These are phyloP conservation scores for Todus mexicanus DNA, from an alignment of 2,797 vertebrate genomes.

Conservation along the genomic window DNA sequence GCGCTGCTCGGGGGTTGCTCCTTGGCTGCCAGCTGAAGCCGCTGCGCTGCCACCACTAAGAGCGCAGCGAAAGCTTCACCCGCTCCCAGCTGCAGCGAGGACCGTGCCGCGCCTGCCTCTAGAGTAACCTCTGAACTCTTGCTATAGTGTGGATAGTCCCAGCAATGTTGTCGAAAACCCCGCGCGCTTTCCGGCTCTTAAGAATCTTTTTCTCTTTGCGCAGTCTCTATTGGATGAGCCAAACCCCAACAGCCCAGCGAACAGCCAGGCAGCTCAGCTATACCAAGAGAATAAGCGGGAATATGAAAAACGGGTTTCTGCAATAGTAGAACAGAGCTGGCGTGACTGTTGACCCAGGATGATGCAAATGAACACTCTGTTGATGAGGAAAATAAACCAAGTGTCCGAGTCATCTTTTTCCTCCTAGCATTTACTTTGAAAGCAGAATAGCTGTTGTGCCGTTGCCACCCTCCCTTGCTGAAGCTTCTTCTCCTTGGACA, in stretches of 20 bases:
- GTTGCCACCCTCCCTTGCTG: conserved; percentile 85
- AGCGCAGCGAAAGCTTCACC: no score
- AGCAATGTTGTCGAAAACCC: background rate
- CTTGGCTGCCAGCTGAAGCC: background rate
- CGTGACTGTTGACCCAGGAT: conserved; percentile 95
- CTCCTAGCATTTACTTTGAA: conserved; percentile 88
- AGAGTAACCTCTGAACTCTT: background rate
- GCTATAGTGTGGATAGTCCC: fast-evolving
- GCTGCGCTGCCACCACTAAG: no score
- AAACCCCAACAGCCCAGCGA: conserved; percentile 98
- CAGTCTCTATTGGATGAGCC: conserved; percentile 99
- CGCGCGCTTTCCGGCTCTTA: background rate
- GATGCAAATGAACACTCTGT: conserved; percentile 84
- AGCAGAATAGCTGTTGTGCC: conserved; percentile 91
- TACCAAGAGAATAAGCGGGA: conserved; percentile 99
- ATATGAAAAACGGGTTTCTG: conserved; percentile 98
- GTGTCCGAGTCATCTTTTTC: conserved; percentile 77
- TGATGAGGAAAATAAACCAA: conserved; percentile 76
- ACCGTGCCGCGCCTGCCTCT: fast-evolving
- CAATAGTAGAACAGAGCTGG: conserved; percentile 99
- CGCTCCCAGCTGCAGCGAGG: background rate
- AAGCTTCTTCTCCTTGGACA: conserved; percentile 81
- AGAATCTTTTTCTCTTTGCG: conserved; percentile 18
- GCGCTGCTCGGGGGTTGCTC: background rate
- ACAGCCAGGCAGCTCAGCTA: conserved; percentile 98